Evolutionary conservation across 2,888 invertebrate genomes (phyloP).

Genomic region (Torymus tubicola): DNA sequence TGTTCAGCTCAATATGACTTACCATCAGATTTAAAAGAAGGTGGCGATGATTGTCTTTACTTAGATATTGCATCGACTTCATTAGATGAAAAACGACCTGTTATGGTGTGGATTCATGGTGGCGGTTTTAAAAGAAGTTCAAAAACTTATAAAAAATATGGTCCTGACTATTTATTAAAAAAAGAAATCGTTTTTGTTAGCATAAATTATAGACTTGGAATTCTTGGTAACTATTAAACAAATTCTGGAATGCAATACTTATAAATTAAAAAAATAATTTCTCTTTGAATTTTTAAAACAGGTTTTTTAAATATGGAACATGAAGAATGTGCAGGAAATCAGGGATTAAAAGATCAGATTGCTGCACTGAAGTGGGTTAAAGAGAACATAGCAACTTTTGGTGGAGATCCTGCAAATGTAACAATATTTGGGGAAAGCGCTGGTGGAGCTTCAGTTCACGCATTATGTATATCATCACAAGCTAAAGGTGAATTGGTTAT

Average conservation of each 20-base stretch:
- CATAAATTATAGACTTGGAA: conserved; percentile 64
- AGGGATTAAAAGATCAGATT: conserved; percentile 68
- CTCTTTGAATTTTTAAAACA: conserved; percentile 32
- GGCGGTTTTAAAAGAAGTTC: conserved; percentile 64
- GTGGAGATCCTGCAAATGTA: conserved; percentile 68
- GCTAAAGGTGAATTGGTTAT: conserved; percentile 62
- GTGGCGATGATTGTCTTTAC: conserved; percentile 67
- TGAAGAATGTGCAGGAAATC: conserved; percentile 67
- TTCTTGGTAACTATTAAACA: conserved; percentile 61
- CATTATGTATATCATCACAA: conserved; percentile 63
- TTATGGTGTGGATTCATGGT: conserved; percentile 73
- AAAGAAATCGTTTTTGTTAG: conserved; percentile 63
- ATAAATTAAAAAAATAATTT: neutral
- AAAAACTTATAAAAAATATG: conserved; percentile 54
- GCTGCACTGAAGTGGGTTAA: conserved; percentile 67
- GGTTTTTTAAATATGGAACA: conserved; percentile 69
- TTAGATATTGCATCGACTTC: conserved; percentile 64
- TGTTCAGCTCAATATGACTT: conserved; percentile 64
- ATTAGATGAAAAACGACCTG: conserved; percentile 59
- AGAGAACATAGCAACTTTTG: conserved; percentile 67
- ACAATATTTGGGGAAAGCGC: conserved; percentile 68
- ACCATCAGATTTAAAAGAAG: conserved; percentile 29
- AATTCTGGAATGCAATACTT: neutral
- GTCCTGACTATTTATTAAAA: conserved; percentile 64
- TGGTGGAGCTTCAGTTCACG: conserved; percentile 62